Base-by-base conservation (phyloP, 2,113 vertebrate species). In the Globicephala melas region DNA sequence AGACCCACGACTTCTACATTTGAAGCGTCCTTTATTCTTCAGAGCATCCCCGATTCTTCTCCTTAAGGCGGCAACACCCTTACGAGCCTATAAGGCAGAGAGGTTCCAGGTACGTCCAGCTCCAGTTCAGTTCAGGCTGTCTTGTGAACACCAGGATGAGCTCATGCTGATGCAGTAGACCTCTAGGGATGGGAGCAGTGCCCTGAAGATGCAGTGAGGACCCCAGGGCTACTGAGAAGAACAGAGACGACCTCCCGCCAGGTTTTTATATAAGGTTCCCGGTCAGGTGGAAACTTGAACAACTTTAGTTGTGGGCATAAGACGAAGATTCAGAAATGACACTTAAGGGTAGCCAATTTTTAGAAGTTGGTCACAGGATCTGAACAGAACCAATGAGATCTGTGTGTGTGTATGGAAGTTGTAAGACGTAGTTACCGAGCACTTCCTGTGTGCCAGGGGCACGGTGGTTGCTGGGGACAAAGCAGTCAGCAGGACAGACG, bases 361-460 rank as follows among this genome's bases (percentile, higher is more conserved):
- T 60, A 93, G 44, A 70, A 86, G 68, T 53, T 41, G 10, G 36
- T 84, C 50, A 31, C 26, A 73, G 63, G 36, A 84, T 83, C 73
- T 47, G 70, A 89, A 74, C 2, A 55, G 47, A 74, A 60, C n/a
- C 36, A 21, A 7, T 0, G 20, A 88, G 12, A n/a, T 53, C 53
- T 33, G 2, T n/a, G 7, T 6, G 10, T 67, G 17, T 58, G 4
- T 41, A 26, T 6, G 41, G 33, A 81, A 93, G 58, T 77, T 87
- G 63, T 12, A 55, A 5, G 85, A 18, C 58, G 14, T 79, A 65
- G 20, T 87, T 41, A 38, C 25, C 15, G 53, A 94, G 44, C 13
- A 20, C 60, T 74, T 62, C 53, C 58, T 36, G 6, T 28, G 18
- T 38, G 33, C 13, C 38, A 68, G 58, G 33, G 20, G 15, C 14